Evolutionary conservation across 2,113 vertebrate species (phyloP).

Genomic region (Hippocampus comes): DNA sequence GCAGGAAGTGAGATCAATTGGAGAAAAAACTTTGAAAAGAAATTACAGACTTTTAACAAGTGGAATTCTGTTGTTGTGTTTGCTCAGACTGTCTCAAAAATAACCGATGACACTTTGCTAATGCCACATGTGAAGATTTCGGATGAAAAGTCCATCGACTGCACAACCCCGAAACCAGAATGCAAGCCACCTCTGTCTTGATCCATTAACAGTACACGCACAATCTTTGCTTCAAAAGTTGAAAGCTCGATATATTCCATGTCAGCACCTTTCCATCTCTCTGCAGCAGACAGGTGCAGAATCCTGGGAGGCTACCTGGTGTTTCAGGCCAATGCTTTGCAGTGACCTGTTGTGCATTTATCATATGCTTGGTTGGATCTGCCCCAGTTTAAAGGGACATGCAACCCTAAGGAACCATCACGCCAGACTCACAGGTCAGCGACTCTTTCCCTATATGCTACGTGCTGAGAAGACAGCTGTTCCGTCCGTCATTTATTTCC

Average conservation of each 20-base stretch:
- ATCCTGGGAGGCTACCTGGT: conserved; percentile 55
- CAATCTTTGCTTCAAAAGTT: conserved; percentile 19
- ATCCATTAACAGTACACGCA: conserved; percentile 9
- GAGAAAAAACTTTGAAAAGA: conserved; percentile 24
- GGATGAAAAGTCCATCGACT: background rate
- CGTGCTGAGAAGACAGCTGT: conserved; percentile 52
- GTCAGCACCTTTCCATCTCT: conserved; percentile 50
- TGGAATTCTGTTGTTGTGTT: background rate
- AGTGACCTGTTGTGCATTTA: conserved; percentile 58
- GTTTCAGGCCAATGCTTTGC: conserved; percentile 49
- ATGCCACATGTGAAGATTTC: background rate
- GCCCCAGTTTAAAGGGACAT: conserved; percentile 52
- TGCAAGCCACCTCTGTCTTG: background rate
- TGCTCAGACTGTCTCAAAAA: background rate
- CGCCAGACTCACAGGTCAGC: conserved; percentile 53
- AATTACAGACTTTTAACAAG: conserved; percentile 25
- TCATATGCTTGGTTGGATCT: conserved; percentile 53
- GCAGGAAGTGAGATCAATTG: conserved; percentile 21
- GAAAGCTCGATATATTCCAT: conserved; percentile 30
- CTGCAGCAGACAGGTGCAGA: conserved; percentile 45
- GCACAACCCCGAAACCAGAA: background rate
- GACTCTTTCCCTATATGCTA: conserved; percentile 35
- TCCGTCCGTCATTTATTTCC: conserved; percentile 17
- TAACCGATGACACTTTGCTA: too few relatives aligned
- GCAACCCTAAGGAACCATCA: conserved; percentile 45